Conservation (phyloP, 64 coral and sea anemone species). For the Stichodactyla helianthus region DNA sequence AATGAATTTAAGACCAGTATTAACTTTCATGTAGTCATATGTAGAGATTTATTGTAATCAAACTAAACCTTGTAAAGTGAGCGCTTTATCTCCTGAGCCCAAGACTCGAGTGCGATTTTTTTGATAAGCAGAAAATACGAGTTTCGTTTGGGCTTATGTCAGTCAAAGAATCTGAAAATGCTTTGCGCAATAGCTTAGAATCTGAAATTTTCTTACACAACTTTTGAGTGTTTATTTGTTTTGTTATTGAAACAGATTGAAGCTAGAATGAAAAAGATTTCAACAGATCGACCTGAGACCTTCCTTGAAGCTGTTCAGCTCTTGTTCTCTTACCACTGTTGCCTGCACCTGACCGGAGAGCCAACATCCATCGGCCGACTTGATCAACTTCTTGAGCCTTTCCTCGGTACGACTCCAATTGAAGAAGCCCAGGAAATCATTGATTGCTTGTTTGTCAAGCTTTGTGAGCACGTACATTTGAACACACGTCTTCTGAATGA, state of each 20-base stretch:
- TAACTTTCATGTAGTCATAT: no score
- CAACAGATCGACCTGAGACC: conserved; percentile 48
- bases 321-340: conserved; percentile 66
- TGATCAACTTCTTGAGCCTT: conserved; percentile 62
- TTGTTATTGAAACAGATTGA: neutral
- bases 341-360: conserved; percentile 74
- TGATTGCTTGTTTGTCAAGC: conserved; percentile 79
- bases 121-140: no score
- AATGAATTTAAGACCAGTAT: neutral
- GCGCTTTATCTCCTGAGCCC: no score
- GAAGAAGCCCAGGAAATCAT: conserved; percentile 83
- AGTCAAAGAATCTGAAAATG: no score
- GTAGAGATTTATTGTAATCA: no score
- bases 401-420: conserved; percentile 5
- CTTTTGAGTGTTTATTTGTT: neutral
- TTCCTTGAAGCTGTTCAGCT: conserved; percentile 81
- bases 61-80: no score
- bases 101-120: no score
- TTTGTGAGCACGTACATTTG: conserved; percentile 68
- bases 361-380: conserved; percentile 62
- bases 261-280: conserved; percentile 49
- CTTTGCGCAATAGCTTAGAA: no score
- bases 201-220: no score
- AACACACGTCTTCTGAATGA: conserved; percentile 48
- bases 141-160: no score